phyloP scores from a whole-genome alignment of 2,797 vertebrate species.

The Sciurus carolinensis region DNA sequence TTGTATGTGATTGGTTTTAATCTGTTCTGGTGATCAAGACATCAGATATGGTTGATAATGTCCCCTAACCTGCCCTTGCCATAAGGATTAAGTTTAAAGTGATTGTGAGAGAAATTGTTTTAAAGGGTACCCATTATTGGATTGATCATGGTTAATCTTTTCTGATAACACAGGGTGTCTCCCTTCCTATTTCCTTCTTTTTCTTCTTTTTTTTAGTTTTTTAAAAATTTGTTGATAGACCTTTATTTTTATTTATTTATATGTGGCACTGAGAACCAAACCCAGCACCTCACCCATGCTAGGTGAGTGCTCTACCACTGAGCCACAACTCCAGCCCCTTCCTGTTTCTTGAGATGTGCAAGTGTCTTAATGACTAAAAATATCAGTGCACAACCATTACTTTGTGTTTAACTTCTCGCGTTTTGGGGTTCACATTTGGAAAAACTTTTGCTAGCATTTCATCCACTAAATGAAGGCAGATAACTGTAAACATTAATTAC shows the following conservation, averaged over 20 bases:
- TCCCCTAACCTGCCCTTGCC: no score
- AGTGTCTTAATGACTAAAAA: conserved; percentile 41
- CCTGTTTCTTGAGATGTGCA: conserved; percentile 6
- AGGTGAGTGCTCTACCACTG: no score
- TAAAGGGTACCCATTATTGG: background rate
- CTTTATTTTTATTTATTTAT: no score
- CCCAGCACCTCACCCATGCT: no score
- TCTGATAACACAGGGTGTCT: background rate
- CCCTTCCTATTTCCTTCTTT: background rate
- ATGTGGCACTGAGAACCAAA: no score
- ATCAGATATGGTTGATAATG: background rate
- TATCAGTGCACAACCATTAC: background rate
- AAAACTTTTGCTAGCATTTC: conserved; percentile 41
- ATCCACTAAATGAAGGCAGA: background rate
- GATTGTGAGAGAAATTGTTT: conserved; percentile 46
- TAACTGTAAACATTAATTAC: background rate
- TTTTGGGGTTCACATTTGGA: background rate
- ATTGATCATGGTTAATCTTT: conserved; percentile 59
- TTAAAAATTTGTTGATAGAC: no score
- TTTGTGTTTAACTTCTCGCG: conserved; percentile 45
- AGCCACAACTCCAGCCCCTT: no score
- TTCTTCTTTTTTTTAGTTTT: no score
- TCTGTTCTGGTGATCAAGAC: conserved; percentile 23
- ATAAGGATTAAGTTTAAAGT: conserved; percentile 58
- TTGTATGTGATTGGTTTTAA: conserved; percentile 42